Conservation (phyloP, 2,797 vertebrate species). For the Sebastes nivosus region DNA sequence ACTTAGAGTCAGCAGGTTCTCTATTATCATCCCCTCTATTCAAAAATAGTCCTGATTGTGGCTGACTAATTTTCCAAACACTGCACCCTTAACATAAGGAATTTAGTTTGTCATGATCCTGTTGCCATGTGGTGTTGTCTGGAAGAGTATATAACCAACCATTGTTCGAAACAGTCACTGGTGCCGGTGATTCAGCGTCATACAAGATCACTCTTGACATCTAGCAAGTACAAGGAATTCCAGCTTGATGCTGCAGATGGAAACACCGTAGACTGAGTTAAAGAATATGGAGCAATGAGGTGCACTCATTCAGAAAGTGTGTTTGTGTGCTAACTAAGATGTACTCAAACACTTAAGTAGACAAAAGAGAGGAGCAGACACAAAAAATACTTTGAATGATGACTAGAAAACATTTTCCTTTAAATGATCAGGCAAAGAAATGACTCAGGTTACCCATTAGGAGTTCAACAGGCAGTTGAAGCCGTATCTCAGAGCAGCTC, state of each 20-base stretch:
- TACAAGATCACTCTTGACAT: not conserved
- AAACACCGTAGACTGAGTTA: not conserved
- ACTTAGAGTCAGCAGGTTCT: not conserved
- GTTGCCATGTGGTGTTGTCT: slow-evolving; percentile 41
- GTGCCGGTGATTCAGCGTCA: slow-evolving; percentile 58
- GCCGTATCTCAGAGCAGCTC: not conserved
- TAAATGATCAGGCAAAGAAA: not conserved
- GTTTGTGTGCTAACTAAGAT: not conserved
- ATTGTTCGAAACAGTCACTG: slow-evolving; percentile 38
- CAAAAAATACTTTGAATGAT: not conserved
- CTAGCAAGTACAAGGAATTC: not conserved
- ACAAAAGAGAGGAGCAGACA: not conserved
- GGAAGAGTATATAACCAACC: slow-evolving; percentile 18
- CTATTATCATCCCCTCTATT: not conserved
- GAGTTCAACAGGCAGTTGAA: not conserved
- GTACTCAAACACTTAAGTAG: not conserved
- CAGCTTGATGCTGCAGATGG: slow-evolving; percentile 7
- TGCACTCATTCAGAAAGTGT: not conserved
- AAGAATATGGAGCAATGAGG: not conserved
- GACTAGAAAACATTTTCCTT: not conserved
- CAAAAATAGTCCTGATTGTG: not conserved
- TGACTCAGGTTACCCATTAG: not conserved
- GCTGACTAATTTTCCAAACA: not conserved
- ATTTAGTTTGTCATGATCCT: slow-evolving; percentile 14
- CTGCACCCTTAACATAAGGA: not conserved